Evolutionary conservation across 1,140 invertebrate species (phyloP).

Genomic region (Brachystomella parvula): DNA sequence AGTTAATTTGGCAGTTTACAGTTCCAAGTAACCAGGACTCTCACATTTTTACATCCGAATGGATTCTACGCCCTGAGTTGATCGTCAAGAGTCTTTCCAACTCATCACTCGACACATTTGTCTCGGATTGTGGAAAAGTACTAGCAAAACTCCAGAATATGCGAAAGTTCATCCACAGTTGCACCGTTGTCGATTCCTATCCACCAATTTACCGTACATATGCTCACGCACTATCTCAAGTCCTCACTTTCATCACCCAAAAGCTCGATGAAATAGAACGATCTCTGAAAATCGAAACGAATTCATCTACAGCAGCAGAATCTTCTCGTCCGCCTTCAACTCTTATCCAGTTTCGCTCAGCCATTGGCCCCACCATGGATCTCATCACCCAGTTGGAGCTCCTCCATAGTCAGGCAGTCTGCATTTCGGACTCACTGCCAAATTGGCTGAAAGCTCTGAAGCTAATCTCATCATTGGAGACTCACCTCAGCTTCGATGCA

Average conservation of each 20-base stretch:
- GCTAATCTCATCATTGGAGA: background rate
- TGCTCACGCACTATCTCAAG: background rate
- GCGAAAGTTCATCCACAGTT: background rate
- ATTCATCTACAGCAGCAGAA: background rate
- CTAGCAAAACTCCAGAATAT: background rate
- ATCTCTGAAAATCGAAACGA: background rate
- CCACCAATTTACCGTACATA: background rate
- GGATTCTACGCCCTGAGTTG: background rate
- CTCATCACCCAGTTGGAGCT: background rate
- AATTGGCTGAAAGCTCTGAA: background rate
- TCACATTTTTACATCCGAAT: background rate
- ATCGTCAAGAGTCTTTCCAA: background rate
- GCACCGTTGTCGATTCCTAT: background rate
- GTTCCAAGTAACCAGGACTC: background rate
- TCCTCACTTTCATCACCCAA: background rate
- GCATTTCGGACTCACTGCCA: background rate
- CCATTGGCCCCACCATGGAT: background rate
- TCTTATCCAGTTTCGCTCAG: background rate
- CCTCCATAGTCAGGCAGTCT: background rate
- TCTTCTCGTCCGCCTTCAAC: background rate
- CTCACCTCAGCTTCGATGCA: background rate
- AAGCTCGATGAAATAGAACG: background rate
- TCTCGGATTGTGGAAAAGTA: background rate
- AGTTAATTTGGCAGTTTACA: background rate
- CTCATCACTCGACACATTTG: background rate